Evolutionary conservation across 2,888 invertebrate species (phyloP).

Genomic region (Thelaira solivaga): DNA sequence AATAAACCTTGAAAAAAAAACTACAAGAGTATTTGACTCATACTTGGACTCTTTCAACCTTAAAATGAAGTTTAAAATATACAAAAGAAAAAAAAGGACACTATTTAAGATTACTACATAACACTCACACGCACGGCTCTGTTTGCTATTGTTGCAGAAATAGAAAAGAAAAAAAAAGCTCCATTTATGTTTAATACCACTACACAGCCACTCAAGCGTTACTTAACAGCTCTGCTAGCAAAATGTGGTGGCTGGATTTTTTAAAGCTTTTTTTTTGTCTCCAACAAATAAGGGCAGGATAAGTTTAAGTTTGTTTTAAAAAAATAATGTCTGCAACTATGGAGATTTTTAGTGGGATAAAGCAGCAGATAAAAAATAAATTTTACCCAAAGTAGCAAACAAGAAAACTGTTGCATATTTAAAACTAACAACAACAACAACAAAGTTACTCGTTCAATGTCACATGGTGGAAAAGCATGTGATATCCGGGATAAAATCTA

Average conservation of each 20-base stretch:
- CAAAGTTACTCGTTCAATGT: conserved; percentile 63
- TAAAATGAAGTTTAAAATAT: conserved; percentile 46
- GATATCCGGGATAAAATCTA: conserved; percentile 8
- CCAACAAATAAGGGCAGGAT: not conserved
- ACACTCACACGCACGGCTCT: not conserved
- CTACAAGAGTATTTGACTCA: conserved; percentile 4
- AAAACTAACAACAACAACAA: conserved; percentile 28
- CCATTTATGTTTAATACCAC: conserved; percentile 63
- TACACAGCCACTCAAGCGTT: conserved; percentile 60
- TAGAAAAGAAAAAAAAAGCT: conserved; percentile 24
- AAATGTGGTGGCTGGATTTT: not conserved
- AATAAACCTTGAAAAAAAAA: conserved; percentile 9
- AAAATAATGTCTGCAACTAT: conserved; percentile 40
- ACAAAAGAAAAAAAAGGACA: conserved; percentile 36
- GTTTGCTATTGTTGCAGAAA: conserved; percentile 17
- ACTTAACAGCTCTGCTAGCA: conserved; percentile 32
- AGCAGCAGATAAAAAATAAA: conserved; percentile 3
- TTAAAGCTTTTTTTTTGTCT: not conserved
- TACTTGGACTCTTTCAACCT: conserved; percentile 38
- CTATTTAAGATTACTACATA: conserved; percentile 3
- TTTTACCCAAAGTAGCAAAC: conserved; percentile 10
- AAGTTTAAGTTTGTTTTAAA: conserved; percentile 33
- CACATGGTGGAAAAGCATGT: conserved; percentile 47
- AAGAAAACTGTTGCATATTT: conserved; percentile 59
- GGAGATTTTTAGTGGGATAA: conserved; percentile 13